Evolutionary conservation across 2,797 vertebrate species (phyloP).

Genomic region (Danionella dracula): DNA sequence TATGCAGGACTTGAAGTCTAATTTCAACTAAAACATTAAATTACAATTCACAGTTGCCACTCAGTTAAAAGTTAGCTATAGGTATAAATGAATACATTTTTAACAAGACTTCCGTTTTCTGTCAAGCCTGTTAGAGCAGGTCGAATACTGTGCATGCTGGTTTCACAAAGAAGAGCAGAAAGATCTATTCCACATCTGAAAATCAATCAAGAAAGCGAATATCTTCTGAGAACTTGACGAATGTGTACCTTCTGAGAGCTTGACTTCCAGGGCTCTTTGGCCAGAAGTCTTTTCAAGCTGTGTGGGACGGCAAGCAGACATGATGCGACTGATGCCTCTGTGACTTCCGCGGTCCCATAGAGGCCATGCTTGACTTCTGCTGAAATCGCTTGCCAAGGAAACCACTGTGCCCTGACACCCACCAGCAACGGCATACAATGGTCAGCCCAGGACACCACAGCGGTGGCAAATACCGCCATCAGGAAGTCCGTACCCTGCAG

Average conservation of each 20-base stretch:
- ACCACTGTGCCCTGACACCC: constrained; percentile 79
- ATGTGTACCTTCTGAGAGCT: constrained; percentile 83
- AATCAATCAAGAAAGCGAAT: too few species aligned
- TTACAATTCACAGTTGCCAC: too few species aligned
- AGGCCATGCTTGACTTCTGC: constrained; percentile 45
- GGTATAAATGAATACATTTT: too few species aligned
- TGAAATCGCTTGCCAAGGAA: constrained; percentile 66
- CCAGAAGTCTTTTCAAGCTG: constrained; percentile 75
- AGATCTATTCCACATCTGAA: too few species aligned
- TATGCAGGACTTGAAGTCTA: too few species aligned
- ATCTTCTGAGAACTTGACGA: too few species aligned
- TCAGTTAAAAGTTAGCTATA: too few species aligned
- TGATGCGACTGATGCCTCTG: constrained; percentile 61
- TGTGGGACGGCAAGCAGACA: constrained; percentile 72
- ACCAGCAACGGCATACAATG: constrained; percentile 79
- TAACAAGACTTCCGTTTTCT: too few species aligned
- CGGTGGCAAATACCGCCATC: constrained; percentile 76
- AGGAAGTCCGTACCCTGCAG: constrained; percentile 81
- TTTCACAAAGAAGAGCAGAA: too few species aligned
- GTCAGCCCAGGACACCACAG: constrained; percentile 85
- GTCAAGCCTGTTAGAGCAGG: too few species aligned
- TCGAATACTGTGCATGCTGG: too few species aligned
- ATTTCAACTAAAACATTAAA: too few species aligned
- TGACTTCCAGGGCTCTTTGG: constrained; percentile 87
- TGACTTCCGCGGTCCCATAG: constrained; percentile 60